These are phyloP conservation scores for Drosophila neonasuta DNA, from an alignment of 2,888 invertebrate genomes.

Conservation along the genomic window DNA sequence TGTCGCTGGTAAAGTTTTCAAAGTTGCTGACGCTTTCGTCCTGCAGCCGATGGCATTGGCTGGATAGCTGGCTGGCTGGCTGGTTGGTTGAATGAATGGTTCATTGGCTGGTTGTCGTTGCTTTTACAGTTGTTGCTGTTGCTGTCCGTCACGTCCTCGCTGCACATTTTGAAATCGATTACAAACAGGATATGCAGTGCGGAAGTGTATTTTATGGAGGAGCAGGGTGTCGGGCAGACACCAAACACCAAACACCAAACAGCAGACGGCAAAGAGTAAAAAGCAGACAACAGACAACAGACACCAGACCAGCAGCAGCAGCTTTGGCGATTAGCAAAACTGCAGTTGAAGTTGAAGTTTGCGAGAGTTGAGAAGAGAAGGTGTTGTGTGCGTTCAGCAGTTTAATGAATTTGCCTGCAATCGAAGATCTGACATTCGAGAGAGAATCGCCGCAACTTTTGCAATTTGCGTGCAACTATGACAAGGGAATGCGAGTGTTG, in stretches of 20 bases:
- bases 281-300: neutral
- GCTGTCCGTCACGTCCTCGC: conserved; percentile 50
- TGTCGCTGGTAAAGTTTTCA: conserved; percentile 33
- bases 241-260: neutral
- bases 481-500: conserved; percentile 6
- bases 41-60: conserved; percentile 7
- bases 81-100: conserved; percentile 1
- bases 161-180: conserved; percentile 76
- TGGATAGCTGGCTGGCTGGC: neutral
- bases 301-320: conserved; percentile 14
- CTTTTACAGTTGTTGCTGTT: conserved; percentile 3
- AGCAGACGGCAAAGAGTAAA: neutral
- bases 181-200: conserved; percentile 76
- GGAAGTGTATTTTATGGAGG: conserved; percentile 65
- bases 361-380: neutral
- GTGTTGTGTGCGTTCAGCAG: conserved; percentile 18
- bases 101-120: conserved; percentile 7
- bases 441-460: conserved; percentile 50
- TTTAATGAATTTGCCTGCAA: conserved; percentile 42
- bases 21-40: conserved; percentile 21
- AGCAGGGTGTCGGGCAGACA: conserved; percentile 13
- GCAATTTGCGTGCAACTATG: conserved; percentile 57
- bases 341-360: conserved; percentile 1
- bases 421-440: conserved; percentile 25
- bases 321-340: conserved; percentile 26